Evolutionary conservation across 1,140 invertebrate species (phyloP).

Genomic region (Diprion similis): DNA sequence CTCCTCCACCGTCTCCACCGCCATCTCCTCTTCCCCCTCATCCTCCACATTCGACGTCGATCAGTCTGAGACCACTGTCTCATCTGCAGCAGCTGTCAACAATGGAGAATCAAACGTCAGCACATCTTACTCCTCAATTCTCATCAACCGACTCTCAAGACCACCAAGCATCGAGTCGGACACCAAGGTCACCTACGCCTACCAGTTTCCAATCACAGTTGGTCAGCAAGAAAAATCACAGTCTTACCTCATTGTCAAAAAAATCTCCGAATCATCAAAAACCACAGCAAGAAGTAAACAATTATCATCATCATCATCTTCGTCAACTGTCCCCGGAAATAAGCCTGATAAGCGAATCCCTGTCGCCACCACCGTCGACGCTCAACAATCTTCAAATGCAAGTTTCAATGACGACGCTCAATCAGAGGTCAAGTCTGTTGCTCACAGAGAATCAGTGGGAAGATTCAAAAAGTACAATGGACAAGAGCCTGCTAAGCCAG

Average conservation of each 20-base stretch:
- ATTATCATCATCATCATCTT: no score
- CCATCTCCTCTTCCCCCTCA: neutral
- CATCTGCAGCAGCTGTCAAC: constrained; percentile 12
- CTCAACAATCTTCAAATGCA: constrained; percentile 35
- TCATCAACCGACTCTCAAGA: constrained; percentile 37
- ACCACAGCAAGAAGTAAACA: constrained; percentile 1
- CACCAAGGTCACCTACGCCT: constrained; percentile 31
- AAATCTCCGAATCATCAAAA: constrained; percentile 35
- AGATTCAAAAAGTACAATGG: neutral
- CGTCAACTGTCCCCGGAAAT: constrained; percentile 9
- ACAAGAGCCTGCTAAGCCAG: no score
- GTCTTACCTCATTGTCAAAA: constrained; percentile 51
- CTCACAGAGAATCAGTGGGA: neutral
- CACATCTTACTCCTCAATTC: constrained; percentile 33
- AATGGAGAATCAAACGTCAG: constrained; percentile 16
- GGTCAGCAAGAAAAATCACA: constrained; percentile 34
- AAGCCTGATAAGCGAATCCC: constrained; percentile 28
- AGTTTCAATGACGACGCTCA: constrained; percentile 27
- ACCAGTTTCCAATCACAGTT: constrained; percentile 31
- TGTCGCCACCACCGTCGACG: constrained; percentile 29
- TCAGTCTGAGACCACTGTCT: constrained; percentile 28
- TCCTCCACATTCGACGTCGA: constrained; percentile 19
- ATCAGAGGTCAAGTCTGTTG: constrained; percentile 19
- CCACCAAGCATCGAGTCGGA: constrained; percentile 37
- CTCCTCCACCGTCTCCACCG: constrained; percentile 20